Evolutionary conservation across 2,797 vertebrate genomes (phyloP).

Genomic region (Xenops minutus): DNA sequence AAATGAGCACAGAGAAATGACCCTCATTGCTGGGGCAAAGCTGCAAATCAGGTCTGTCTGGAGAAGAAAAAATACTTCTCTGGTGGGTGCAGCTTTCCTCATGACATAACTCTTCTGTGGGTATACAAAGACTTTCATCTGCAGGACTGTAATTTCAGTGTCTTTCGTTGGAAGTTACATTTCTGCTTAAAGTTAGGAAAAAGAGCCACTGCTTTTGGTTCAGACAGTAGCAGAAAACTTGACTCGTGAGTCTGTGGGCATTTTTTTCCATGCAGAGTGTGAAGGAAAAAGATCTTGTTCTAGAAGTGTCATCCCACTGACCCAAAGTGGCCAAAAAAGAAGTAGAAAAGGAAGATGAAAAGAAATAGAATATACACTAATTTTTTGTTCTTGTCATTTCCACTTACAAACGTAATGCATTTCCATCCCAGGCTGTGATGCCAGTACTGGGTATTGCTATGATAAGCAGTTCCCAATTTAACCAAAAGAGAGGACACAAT

Average conservation of each 20-base stretch:
- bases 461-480: conserved; percentile 24
- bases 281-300: not conserved
- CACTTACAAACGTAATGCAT: not conserved
- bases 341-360: not conserved
- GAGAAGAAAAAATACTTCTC: not conserved
- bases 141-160: not conserved
- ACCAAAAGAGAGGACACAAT: not conserved
- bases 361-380: not conserved
- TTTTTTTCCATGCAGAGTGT: not conserved
- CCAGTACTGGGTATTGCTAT: not conserved
- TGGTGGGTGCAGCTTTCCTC: not conserved
- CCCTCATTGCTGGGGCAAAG: not conserved
- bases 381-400: not conserved
- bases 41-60: not conserved
- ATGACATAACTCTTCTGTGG: not conserved
- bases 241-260: fast-evolving
- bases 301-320: not conserved
- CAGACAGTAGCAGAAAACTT: not conserved
- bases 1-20: not conserved
- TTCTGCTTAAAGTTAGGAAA: not conserved
- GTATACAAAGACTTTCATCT: not conserved
- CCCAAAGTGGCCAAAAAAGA: not conserved
- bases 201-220: not conserved
- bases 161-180: not conserved
- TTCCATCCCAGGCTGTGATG: not conserved